Percentiles rank a stretch among this genome's conserved stretches.
phyloP scores from a whole-genome alignment of 1,140 invertebrate species.

The Zaprionus ornatus region DNA sequence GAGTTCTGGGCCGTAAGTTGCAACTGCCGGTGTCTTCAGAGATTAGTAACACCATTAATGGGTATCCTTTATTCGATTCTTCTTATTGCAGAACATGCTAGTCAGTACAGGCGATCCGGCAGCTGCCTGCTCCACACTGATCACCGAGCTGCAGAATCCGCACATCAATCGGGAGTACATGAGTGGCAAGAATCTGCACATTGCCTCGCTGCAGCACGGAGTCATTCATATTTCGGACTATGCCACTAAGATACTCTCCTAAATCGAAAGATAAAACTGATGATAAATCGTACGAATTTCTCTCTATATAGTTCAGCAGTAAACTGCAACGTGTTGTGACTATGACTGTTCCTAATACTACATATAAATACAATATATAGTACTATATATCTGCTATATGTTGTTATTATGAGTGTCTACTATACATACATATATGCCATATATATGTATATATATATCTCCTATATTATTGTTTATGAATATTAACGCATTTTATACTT shows the following conservation, averaged over 20 bases:
- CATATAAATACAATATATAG: no score
- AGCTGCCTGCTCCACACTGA: slow-evolving; percentile 86
- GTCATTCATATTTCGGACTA: slow-evolving; percentile 85
- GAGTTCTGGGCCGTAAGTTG: slow-evolving; percentile 85
- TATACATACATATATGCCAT: not conserved
- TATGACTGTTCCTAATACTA: not conserved
- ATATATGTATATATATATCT: no score
- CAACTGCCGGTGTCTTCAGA: not conserved
- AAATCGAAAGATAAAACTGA: not conserved
- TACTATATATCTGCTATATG: no score
- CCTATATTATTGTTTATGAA: no score
- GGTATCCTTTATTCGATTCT: not conserved
- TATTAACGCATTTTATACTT: not conserved
- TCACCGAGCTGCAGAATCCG: slow-evolving; percentile 86
- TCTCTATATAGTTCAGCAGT: not conserved
- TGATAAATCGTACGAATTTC: not conserved
- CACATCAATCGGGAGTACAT: slow-evolving; percentile 85
- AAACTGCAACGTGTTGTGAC: not conserved
- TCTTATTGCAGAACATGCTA: slow-evolving; percentile 15
- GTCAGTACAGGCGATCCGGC: slow-evolving; percentile 86
- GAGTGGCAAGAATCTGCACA: slow-evolving; percentile 84
- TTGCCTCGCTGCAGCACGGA: slow-evolving; percentile 84
- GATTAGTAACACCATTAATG: not conserved
- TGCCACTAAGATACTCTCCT: slow-evolving; percentile 30
- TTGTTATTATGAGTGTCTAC: not conserved